These are phyloP conservation scores for Tetrao urogallus DNA, from an alignment of 2,113 vertebrate species.

Conservation along the genomic window DNA sequence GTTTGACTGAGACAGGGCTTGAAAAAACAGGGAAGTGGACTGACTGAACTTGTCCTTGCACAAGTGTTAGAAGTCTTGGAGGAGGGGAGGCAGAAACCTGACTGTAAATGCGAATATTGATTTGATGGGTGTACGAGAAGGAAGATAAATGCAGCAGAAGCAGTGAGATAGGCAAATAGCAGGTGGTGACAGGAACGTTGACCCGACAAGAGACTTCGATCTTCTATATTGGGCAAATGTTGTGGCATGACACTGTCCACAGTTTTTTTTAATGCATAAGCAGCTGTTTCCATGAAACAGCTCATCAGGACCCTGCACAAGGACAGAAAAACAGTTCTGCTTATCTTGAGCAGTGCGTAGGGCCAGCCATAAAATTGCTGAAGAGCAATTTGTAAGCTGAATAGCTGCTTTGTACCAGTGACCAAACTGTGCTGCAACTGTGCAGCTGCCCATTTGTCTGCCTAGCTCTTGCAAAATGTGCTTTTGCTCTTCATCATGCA, in stretches of 20 bases:
- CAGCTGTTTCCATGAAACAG: background rate
- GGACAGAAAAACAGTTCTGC: too few species aligned
- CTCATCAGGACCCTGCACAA: background rate
- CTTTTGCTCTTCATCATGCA: background rate
- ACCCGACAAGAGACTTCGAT: background rate
- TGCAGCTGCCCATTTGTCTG: background rate
- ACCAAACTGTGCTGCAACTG: background rate
- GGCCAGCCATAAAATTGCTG: background rate
- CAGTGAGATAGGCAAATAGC: background rate
- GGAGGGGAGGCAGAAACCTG: background rate
- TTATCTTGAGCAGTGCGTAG: background rate
- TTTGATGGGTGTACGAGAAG: background rate
- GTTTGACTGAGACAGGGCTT: background rate
- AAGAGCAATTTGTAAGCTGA: background rate
- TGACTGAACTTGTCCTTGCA: background rate
- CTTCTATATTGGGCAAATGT: background rate
- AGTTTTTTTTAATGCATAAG: background rate
- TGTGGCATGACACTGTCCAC: background rate
- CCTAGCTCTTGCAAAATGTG: fast-evolving
- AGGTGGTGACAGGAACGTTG: fast-evolving
- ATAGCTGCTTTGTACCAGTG: background rate
- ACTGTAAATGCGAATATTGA: background rate
- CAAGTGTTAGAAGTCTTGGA: background rate
- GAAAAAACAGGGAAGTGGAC: background rate
- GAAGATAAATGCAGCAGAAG: background rate